Percentiles rank a stretch among this genome's conserved stretches.
These are phyloP conservation scores for Lepidurus arcticus DNA, from an alignment of 1,140 invertebrate genomes.

Conservation along the genomic window DNA sequence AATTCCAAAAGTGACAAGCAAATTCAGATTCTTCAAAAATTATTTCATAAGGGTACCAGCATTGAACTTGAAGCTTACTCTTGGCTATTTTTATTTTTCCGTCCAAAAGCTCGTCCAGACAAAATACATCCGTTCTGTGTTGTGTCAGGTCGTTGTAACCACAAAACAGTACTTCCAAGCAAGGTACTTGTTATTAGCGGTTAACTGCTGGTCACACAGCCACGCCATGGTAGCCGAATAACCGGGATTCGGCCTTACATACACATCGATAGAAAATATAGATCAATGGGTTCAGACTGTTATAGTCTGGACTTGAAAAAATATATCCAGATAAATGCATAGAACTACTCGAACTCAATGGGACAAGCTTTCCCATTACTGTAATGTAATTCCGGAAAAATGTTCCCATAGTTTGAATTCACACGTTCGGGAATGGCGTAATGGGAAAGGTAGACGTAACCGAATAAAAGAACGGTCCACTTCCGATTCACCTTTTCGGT, in stretches of 20 bases:
- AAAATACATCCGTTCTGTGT: not conserved
- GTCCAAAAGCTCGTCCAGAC: not conserved
- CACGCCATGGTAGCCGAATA: constrained; percentile 7
- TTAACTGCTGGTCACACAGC: not conserved
- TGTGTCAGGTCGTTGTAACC: not conserved
- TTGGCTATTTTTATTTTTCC: not conserved
- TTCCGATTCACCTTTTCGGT: not conserved
- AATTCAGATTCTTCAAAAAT: not conserved
- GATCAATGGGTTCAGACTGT: not conserved
- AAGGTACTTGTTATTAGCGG: not conserved
- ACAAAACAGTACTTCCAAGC: not conserved
- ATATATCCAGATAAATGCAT: no score
- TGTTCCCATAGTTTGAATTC: not conserved
- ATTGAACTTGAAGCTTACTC: not conserved
- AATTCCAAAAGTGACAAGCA: not conserved
- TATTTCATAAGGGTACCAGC: not conserved
- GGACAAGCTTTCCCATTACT: not conserved
- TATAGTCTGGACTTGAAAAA: not conserved
- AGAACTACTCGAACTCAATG: not conserved
- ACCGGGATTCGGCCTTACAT: not conserved
- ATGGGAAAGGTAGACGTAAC: not conserved
- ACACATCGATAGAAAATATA: not conserved
- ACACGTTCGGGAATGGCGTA: not conserved
- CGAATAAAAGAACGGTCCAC: not conserved
- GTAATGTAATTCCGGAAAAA: not conserved